These are phyloP conservation scores for Napeogenes inachia DNA, from an alignment of 2,888 invertebrate genomes.

Conservation along the genomic window DNA sequence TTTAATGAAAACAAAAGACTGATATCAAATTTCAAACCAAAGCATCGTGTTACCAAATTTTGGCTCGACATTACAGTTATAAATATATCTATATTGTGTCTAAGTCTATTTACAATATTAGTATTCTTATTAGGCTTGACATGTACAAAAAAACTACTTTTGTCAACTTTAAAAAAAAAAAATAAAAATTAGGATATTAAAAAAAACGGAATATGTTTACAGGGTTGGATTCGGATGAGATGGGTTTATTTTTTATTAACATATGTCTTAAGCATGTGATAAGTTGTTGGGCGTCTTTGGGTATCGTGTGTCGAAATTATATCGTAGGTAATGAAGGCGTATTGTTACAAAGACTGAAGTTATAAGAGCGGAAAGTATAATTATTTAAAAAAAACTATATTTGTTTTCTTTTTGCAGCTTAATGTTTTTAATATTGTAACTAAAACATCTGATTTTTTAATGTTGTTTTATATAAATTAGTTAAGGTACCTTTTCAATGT, in stretches of 20 bases:
- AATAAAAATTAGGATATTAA: background rate
- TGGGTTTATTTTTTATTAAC: background rate
- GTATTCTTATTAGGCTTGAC: too few relatives aligned
- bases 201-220: background rate
- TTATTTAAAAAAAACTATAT: background rate
- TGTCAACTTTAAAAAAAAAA: background rate
- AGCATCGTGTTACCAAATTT: too few relatives aligned
- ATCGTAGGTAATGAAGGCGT: background rate
- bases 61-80: too few relatives aligned
- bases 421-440: too few relatives aligned
- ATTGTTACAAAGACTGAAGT: background rate
- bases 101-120: too few relatives aligned
- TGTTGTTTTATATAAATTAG: too few relatives aligned
- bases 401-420: too few relatives aligned
- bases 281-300: background rate
- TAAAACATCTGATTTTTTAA: too few relatives aligned
- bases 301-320: background rate
- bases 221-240: background rate
- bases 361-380: background rate
- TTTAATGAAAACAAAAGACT: background rate
- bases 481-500: too few relatives aligned
- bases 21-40: too few relatives aligned
- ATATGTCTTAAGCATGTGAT: background rate
- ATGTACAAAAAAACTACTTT: background rate
- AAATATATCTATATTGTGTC: too few relatives aligned